Conservation (phyloP, 2,888 invertebrate genomes). For the Stomorhina lunata region DNA sequence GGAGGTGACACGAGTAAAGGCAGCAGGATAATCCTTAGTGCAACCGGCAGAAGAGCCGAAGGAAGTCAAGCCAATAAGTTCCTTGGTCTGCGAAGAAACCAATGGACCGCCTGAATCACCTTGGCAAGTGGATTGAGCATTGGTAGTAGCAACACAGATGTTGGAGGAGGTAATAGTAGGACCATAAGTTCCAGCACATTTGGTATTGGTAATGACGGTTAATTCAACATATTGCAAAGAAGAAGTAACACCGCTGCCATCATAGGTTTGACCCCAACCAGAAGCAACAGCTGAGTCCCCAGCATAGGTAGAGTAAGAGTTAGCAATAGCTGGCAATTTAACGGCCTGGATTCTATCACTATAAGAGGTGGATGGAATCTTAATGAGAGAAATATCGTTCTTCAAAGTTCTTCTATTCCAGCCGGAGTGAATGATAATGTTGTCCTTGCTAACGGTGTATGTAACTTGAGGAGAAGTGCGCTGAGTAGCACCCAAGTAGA, state of each 20-base stretch:
- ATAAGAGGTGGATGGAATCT: too few species aligned
- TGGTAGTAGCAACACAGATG: slow-evolving; percentile 75
- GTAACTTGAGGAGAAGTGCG: too few species aligned
- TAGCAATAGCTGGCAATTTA: slow-evolving; percentile 63
- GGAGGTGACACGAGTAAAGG: slow-evolving; percentile 70
- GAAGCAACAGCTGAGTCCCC: slow-evolving; percentile 70
- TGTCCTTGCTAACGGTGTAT: too few species aligned
- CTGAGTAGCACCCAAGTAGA: too few species aligned
- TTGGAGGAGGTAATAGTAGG: slow-evolving; percentile 25
- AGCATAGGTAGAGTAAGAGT: slow-evolving; percentile 61
- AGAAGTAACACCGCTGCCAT: slow-evolving; percentile 64
- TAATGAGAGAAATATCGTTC: too few species aligned
- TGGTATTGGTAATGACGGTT: slow-evolving; percentile 72
- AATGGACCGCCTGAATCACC: slow-evolving; percentile 67
- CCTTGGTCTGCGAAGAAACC: neutral
- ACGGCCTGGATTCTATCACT: slow-evolving; percentile 64
- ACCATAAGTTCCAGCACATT: slow-evolving; percentile 72
- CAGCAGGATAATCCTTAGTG: slow-evolving; percentile 67
- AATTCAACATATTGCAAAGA: slow-evolving; percentile 75
- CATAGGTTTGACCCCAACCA: slow-evolving; percentile 73
- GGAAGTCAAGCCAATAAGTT: slow-evolving; percentile 68
- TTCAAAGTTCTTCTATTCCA: too few species aligned
- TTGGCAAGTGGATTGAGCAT: slow-evolving; percentile 76
- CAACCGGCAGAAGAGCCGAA: slow-evolving; percentile 65
- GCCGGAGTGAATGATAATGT: too few species aligned